Evolutionary conservation across 2,888 invertebrate genomes (phyloP).

Genomic region (Ectemnius cavifrons): DNA sequence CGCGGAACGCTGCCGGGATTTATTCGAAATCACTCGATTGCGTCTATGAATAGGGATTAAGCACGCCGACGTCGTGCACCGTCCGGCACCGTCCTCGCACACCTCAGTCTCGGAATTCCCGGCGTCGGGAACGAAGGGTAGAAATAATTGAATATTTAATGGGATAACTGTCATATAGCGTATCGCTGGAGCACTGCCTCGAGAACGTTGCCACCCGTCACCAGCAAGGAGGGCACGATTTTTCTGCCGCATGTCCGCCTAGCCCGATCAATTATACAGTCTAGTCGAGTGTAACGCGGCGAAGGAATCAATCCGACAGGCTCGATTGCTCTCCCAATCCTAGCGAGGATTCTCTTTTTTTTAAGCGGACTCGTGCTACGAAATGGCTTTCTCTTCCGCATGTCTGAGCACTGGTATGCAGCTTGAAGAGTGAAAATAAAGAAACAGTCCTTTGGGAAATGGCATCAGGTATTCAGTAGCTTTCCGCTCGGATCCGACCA

Average conservation of each 20-base stretch:
- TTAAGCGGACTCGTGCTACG: too few relatives aligned
- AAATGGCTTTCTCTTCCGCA: too few relatives aligned
- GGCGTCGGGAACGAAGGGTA: constrained; percentile 47
- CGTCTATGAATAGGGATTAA: constrained; percentile 69
- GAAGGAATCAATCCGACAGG: constrained; percentile 33
- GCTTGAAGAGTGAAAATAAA: background rate
- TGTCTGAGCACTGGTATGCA: too few relatives aligned
- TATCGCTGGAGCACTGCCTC: constrained; percentile 5
- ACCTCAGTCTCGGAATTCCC: constrained; percentile 43
- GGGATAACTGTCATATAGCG: constrained; percentile 55
- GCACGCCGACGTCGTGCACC: constrained; percentile 20
- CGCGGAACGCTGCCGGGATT: constrained; percentile 63
- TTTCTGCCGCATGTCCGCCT: constrained; percentile 37
- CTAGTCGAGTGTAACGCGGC: constrained; percentile 39
- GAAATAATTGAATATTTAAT: constrained; percentile 69
- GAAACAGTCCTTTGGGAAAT: constrained; percentile 10
- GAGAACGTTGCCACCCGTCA: constrained; percentile 34
- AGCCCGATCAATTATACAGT: constrained; percentile 44
- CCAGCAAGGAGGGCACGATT: constrained; percentile 38
- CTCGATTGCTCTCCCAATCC: constrained; percentile 14
- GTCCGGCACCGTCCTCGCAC: constrained; percentile 23
- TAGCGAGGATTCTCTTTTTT: too few relatives aligned
- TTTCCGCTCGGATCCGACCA: constrained; percentile 11
- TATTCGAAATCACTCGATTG: constrained; percentile 67
- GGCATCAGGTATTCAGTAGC: constrained; percentile 9